phyloP scores from a whole-genome alignment of 1,140 invertebrate species.

The Procambarus clarkii region DNA sequence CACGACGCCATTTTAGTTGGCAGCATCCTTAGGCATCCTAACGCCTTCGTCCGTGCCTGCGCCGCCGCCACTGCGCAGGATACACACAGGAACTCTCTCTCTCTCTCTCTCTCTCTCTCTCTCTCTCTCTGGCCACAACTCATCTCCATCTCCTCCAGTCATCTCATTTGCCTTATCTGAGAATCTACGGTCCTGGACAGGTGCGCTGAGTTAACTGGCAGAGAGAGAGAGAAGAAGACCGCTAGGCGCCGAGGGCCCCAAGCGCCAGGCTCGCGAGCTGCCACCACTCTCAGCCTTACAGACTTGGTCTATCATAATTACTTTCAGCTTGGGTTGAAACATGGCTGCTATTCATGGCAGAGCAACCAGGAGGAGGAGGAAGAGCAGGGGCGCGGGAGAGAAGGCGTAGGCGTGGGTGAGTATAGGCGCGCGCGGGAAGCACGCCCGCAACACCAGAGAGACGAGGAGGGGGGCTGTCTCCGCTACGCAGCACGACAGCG shows the following conservation, averaged over 20 bases:
- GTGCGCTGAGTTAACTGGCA: slow-evolving; percentile 4
- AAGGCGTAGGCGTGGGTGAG: not conserved
- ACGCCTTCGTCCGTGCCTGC: no score
- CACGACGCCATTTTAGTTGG: no score
- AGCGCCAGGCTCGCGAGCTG: not conserved
- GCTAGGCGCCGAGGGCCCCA: slow-evolving; percentile 11
- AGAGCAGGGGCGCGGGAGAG: no score
- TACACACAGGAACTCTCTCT: not conserved
- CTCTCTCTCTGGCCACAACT: slow-evolving; percentile 1
- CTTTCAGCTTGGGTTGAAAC: slow-evolving; percentile 46
- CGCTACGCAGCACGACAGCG: not conserved
- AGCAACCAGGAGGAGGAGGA: not conserved
- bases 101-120: no score
- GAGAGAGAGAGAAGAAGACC: slow-evolving; percentile 4
- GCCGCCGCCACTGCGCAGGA: slow-evolving; percentile 13
- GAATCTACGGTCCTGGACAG: slow-evolving; percentile 16
- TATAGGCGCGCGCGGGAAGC: not conserved
- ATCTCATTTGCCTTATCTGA: slow-evolving; percentile 49
- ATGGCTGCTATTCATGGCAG: slow-evolving; percentile 44
- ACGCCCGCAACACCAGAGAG: not conserved
- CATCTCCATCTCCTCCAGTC: slow-evolving; percentile 26
- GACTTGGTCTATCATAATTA: slow-evolving; percentile 42
- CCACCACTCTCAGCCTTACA: not conserved
- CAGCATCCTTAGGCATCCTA: no score
- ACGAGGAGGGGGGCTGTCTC: not conserved